Evolutionary conservation across 2,888 invertebrate genomes (phyloP).

Genomic region (Epirrhoe alternata): DNA sequence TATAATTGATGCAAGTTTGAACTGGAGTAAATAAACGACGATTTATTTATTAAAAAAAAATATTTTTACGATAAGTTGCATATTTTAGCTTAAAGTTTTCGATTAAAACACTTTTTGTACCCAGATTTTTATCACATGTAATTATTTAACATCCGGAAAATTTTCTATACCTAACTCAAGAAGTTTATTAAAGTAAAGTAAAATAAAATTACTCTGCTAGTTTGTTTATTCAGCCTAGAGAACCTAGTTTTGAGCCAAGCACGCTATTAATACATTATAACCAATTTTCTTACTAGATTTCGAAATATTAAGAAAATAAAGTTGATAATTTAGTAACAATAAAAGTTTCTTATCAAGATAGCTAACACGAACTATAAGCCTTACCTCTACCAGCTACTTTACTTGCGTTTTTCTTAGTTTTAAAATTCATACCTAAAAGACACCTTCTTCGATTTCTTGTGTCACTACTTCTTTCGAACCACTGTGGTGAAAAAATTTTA

Average conservation of each 20-base stretch:
- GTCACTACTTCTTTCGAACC: too few species aligned
- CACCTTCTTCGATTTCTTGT: too few species aligned
- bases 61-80: too few species aligned
- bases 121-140: too few species aligned
- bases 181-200: neutral
- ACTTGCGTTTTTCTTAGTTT: neutral
- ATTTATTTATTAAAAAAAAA: too few species aligned
- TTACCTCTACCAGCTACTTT: neutral
- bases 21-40: too few species aligned
- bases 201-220: neutral
- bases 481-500: too few species aligned
- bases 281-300: neutral
- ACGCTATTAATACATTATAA: neutral
- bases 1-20: too few species aligned
- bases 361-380: conserved; percentile 12
- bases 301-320: neutral
- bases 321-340: neutral
- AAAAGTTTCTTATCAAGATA: conserved; percentile 15
- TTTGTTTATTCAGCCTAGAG: neutral
- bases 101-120: conserved; percentile 8
- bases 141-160: too few species aligned
- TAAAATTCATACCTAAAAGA: too few species aligned
- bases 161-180: neutral
- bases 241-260: neutral
- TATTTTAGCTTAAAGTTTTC: too few species aligned